Conservation (phyloP, 2,797 vertebrate genomes). For the Coreius guichenoti region DNA sequence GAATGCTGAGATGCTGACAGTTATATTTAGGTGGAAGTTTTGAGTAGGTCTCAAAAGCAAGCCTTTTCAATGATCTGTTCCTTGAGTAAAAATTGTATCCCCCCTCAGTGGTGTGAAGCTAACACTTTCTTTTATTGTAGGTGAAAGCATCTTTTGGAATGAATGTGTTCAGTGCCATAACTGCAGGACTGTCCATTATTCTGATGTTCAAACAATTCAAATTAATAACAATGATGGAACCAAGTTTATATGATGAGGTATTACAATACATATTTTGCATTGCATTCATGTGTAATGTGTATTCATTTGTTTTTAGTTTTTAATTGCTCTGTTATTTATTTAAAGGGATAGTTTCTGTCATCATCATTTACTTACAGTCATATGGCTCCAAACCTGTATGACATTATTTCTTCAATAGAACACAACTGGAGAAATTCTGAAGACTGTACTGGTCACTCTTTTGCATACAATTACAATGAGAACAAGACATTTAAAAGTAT, state of each 20-base stretch:
- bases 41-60: too few relatives aligned
- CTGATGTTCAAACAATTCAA: not conserved
- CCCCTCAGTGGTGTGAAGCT: not conserved
- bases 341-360: not conserved
- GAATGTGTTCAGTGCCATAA: constrained; percentile 23
- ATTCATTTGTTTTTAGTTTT: not conserved
- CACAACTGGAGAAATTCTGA: too few relatives aligned
- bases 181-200: not conserved
- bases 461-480: not conserved
- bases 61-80: not conserved
- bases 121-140: not conserved
- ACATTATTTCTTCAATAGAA: not conserved
- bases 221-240: not conserved
- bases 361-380: not conserved
- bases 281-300: not conserved
- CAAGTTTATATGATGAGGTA: constrained; percentile 15
- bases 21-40: too few relatives aligned
- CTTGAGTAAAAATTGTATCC: not conserved
- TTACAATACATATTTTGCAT: not conserved
- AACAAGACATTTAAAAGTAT: not conserved
- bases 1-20: too few relatives aligned
- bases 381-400: not conserved
- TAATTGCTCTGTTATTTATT: not conserved
- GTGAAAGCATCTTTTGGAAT: constrained; percentile 13
- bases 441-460: not conserved